Evolutionary conservation across 1,140 invertebrate species (phyloP).

Genomic region (Macrobrachium rosenbergii): DNA sequence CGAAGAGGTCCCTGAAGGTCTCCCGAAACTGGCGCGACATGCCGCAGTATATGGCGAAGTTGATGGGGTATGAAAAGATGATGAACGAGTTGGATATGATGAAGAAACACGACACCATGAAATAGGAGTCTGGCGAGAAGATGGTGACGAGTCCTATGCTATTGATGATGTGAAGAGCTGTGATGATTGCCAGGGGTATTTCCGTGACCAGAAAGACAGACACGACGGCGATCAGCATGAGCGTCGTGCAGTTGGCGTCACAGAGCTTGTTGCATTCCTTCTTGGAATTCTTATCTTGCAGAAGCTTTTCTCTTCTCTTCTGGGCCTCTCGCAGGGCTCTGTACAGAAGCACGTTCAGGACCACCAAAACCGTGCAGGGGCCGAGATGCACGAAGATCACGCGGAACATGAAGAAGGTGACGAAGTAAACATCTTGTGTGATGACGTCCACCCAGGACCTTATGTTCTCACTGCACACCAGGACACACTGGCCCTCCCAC

Average conservation of each 20-base stretch:
- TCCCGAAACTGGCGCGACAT: constrained; percentile 95
- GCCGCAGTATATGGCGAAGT: constrained; percentile 96
- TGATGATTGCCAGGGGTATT: constrained; percentile 90
- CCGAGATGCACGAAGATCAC: constrained; percentile 91
- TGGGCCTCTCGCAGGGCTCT: constrained; percentile 86
- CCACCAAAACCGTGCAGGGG: constrained; percentile 89
- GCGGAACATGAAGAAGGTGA: constrained; percentile 86
- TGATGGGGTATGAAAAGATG: constrained; percentile 90
- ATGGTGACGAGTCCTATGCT: constrained; percentile 73
- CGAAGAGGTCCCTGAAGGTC: constrained; percentile 92
- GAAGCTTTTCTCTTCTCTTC: constrained; percentile 81
- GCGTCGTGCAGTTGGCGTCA: constrained; percentile 91
- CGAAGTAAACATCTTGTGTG: constrained; percentile 81
- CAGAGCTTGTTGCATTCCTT: constrained; percentile 79
- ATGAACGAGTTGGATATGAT: constrained; percentile 93
- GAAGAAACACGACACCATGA: constrained; percentile 85
- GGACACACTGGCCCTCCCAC: constrained; percentile 74
- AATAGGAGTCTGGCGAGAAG: constrained; percentile 77
- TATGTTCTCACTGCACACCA: constrained; percentile 68
- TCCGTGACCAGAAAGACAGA: constrained; percentile 92
- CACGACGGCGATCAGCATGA: constrained; percentile 96
- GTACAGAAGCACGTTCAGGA: constrained; percentile 90
- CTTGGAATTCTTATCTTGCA: constrained; percentile 76
- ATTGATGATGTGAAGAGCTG: constrained; percentile 86
- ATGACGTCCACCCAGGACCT: constrained; percentile 39